Conservation (phyloP, 1,140 invertebrate genomes). For the Marisa cornuarietis region DNA sequence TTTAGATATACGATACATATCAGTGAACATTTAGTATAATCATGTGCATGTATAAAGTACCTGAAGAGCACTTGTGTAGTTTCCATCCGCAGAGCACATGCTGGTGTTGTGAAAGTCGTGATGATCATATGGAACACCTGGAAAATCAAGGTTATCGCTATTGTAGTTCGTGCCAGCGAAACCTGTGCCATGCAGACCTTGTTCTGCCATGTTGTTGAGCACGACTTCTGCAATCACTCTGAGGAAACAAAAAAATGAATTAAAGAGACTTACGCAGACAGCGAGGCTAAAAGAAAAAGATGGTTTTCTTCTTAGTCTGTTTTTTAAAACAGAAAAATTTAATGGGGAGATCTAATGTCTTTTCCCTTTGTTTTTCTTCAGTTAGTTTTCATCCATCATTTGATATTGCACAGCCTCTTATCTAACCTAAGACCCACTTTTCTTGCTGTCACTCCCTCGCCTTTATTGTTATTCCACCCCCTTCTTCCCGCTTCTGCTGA, state of each 20-base stretch:
- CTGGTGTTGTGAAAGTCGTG: constrained; percentile 50
- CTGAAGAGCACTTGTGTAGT: constrained; percentile 46
- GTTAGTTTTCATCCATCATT: no score
- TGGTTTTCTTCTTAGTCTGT: no score
- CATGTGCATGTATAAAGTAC: constrained; percentile 25
- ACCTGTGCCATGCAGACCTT: constrained; percentile 42
- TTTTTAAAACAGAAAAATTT: no score
- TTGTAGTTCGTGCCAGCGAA: constrained; percentile 53
- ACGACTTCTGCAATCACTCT: constrained; percentile 38
- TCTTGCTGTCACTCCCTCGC: no score
- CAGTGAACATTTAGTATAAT: not conserved
- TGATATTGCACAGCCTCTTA: no score
- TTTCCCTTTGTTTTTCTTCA: no score
- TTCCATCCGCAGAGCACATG: constrained; percentile 44
- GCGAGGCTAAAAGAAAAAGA: no score
- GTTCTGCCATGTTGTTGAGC: constrained; percentile 71
- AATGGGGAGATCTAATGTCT: no score
- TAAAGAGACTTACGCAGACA: no score
- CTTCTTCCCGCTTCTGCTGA: no score
- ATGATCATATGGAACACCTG: constrained; percentile 67
- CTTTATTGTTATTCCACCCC: no score
- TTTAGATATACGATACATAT: not conserved
- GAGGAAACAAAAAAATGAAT: constrained; percentile 40
- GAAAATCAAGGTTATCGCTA: constrained; percentile 58
- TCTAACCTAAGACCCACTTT: no score